Evolutionary conservation across 1,140 invertebrate genomes (phyloP).

Genomic region (Pristionchus pacificus): DNA sequence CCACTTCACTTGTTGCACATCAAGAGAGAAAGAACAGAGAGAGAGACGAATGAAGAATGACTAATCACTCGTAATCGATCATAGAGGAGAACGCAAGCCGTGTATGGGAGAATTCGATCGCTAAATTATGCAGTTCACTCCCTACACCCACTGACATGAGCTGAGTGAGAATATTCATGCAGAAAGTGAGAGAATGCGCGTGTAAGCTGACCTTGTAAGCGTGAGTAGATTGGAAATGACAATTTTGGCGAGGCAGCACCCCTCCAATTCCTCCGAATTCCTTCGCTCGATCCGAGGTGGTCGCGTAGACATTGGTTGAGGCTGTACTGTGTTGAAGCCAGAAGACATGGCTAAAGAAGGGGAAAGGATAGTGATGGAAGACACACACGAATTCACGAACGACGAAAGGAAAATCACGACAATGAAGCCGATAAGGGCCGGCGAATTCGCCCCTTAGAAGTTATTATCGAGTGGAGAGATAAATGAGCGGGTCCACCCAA

Average conservation of each 20-base stretch:
- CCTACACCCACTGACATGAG: not conserved
- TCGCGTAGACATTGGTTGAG: conserved; percentile 23
- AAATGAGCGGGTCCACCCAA: too few relatives aligned
- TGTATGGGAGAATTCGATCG: too few relatives aligned
- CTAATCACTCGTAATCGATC: conserved; percentile 5
- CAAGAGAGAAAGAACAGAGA: conserved; percentile 2
- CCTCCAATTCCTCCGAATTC: conserved; percentile 44
- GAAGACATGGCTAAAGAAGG: too few relatives aligned
- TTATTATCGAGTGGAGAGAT: too few relatives aligned
- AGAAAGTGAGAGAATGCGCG: not conserved
- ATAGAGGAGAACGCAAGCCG: conserved; percentile 1
- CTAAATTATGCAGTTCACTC: not conserved
- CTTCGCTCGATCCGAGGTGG: conserved; percentile 34
- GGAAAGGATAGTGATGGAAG: too few relatives aligned
- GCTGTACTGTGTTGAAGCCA: conserved; percentile 11
- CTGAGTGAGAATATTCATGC: conserved; percentile 1
- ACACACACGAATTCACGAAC: too few relatives aligned
- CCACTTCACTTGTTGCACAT: too few relatives aligned
- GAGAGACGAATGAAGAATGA: not conserved
- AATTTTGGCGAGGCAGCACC: conserved; percentile 48
- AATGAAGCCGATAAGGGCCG: too few relatives aligned
- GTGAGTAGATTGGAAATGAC: conserved; percentile 50
- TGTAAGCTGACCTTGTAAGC: conserved; percentile 42
- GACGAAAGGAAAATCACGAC: too few relatives aligned
- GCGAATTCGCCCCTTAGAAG: too few relatives aligned